phyloP scores from a whole-genome alignment of 2,113 vertebrate species.

The Trinectes maculatus region DNA sequence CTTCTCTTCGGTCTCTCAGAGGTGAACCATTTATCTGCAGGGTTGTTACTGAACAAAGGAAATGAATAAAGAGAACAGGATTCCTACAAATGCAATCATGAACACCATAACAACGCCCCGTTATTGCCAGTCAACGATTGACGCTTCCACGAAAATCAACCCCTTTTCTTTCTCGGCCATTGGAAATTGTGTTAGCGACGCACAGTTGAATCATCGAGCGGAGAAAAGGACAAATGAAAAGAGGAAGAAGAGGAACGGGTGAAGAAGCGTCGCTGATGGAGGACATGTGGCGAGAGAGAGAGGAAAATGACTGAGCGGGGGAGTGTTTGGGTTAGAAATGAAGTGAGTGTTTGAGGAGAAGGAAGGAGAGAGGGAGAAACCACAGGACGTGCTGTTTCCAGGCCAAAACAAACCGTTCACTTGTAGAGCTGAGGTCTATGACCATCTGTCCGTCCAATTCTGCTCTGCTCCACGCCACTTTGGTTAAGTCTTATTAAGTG shows the following conservation, averaged over 20 bases:
- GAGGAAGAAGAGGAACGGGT: conserved; percentile 7
- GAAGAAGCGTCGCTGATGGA: neutral
- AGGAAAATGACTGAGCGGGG: conserved; percentile 7
- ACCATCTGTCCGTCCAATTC: conserved; percentile 54
- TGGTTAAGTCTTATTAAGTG: conserved; percentile 27
- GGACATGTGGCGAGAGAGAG: neutral
- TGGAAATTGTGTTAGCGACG: conserved; percentile 40
- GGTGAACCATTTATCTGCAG: conserved; percentile 17
- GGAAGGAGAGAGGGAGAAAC: conserved; percentile 6
- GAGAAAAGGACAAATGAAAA: conserved; percentile 14
- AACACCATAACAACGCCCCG: neutral
- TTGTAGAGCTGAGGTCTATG: conserved; percentile 29
- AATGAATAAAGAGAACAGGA: conserved; percentile 24
- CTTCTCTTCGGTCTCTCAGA: conserved; percentile 11
- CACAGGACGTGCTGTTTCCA: conserved; percentile 42
- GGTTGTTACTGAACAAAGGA: conserved; percentile 2
- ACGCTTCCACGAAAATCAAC: conserved; percentile 35
- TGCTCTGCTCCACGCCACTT: conserved; percentile 29
- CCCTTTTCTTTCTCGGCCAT: conserved; percentile 21
- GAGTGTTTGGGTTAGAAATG: conserved; percentile 25
- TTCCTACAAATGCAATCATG: conserved; percentile 7
- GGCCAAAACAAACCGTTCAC: conserved; percentile 40
- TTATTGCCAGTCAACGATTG: conserved; percentile 46
- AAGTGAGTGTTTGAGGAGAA: conserved; percentile 18
- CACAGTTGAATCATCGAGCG: conserved; percentile 48